Evolutionary conservation across 2,888 invertebrate genomes (phyloP), one percentile per base, ranked within the genome.

Genomic region (Crocallis elinguaria): DNA sequence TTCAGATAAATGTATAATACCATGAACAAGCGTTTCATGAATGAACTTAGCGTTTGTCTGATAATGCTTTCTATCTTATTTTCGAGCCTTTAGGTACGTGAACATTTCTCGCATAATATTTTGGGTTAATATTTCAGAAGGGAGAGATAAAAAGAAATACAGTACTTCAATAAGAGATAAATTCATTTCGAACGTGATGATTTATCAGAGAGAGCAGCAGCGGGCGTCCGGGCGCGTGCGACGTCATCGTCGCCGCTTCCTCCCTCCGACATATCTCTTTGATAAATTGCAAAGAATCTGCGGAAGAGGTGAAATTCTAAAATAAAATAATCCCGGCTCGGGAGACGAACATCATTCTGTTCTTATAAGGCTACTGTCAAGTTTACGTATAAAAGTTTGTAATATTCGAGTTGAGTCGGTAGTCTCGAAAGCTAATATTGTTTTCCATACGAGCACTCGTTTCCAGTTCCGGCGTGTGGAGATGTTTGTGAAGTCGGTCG

Each of bases 211-310:
- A 64, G 56, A 54, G 46, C 54, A 58, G 56, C 55, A 56, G 65
- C 66, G 65, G 67, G 60, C 66, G 68, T 64, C 69, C 66, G 75
- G 71, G 73, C 72, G 75, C 71, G 71, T 75, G 77, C 79, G 75
- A 66, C 76, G 82, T 84, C 83, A 82, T 86, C 79, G 78, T 77
- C 74, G 74, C 67, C 67, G 69, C 69, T 74, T 71, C 77, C 74
- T 71, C 71, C 60, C 67, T 64, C 71, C 69, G 75, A 79, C 80
- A 73, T 84, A 86, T 85, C 80, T 77, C 59, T 73, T 71, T 86
- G 84, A 88, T 86, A 83, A 83, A 86, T 88, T 82, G 75, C 82
- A 74, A 75, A 73, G 76, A 79, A 83, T 79, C 73, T 81, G 70
- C 67, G 69, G 73, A 79, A 74, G 74, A 75, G 75, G 75, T 78